Evolutionary conservation across 2,888 invertebrate genomes (phyloP).

Genomic region (Zeuzera pyrina): DNA sequence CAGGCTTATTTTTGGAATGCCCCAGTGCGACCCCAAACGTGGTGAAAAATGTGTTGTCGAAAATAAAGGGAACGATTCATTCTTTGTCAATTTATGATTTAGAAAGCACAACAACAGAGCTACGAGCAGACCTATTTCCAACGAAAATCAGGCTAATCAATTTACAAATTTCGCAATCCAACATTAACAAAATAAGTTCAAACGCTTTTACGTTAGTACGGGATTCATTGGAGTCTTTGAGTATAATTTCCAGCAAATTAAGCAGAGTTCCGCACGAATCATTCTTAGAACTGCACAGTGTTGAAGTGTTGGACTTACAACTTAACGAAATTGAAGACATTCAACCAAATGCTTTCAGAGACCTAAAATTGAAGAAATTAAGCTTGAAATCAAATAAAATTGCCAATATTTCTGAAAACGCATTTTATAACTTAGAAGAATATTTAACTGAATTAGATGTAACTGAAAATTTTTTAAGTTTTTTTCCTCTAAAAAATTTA

Average conservation of each 20-base stretch:
- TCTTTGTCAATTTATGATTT: slow-evolving; percentile 92
- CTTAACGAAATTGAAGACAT: slow-evolving; percentile 88
- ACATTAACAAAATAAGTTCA: slow-evolving; percentile 79
- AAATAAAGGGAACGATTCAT: slow-evolving; percentile 80
- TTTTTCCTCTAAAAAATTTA: slow-evolving; percentile 86
- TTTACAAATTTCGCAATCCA: slow-evolving; percentile 85
- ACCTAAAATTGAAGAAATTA: slow-evolving; percentile 83
- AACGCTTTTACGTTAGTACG: slow-evolving; percentile 79
- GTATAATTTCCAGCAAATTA: slow-evolving; percentile 83
- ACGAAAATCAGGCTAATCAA: slow-evolving; percentile 78
- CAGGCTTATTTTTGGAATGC: slow-evolving; percentile 89
- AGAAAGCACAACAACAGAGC: slow-evolving; percentile 83
- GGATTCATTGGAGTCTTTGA: slow-evolving; percentile 81
- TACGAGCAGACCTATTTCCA: slow-evolving; percentile 84
- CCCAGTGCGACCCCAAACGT: slow-evolving; percentile 85
- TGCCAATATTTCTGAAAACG: slow-evolving; percentile 85
- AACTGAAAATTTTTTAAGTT: slow-evolving; percentile 87
- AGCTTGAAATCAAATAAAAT: slow-evolving; percentile 90
- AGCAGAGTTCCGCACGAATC: slow-evolving; percentile 84
- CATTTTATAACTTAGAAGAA: slow-evolving; percentile 84
- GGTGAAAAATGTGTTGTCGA: slow-evolving; percentile 80
- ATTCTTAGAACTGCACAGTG: slow-evolving; percentile 77
- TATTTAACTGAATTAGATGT: slow-evolving; percentile 87
- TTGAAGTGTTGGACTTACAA: slow-evolving; percentile 86
- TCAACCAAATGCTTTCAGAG: slow-evolving; percentile 88